phyloP scores from a whole-genome alignment of 2,113 vertebrate genomes.

The Monarcha castaneiventris region DNA sequence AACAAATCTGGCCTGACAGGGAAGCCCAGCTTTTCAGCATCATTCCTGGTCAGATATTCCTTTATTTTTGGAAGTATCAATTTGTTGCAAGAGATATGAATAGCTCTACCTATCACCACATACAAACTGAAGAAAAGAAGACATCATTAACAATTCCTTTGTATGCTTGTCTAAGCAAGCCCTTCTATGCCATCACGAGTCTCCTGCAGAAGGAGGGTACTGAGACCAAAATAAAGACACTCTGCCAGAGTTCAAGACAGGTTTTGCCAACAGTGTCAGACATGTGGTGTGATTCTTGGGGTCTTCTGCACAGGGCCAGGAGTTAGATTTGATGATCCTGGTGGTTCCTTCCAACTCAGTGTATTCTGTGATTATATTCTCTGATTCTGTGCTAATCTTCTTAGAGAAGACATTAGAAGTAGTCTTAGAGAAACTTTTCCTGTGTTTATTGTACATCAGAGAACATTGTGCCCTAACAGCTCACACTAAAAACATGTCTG shows the following conservation, averaged over 20 bases:
- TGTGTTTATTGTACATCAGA: not conserved
- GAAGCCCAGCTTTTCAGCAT: not conserved
- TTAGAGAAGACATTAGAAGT: not conserved
- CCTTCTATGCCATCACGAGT: not conserved
- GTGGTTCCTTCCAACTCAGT: not conserved
- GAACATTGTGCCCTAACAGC: not conserved
- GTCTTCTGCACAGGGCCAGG: not conserved
- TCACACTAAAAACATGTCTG: not conserved
- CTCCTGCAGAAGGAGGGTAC: not conserved
- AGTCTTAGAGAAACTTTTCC: not conserved
- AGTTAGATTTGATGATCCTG: not conserved
- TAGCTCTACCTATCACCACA: not conserved
- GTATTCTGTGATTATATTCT: not conserved
- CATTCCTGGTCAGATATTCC: not conserved
- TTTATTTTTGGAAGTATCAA: not conserved
- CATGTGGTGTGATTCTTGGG: not conserved
- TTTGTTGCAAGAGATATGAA: not conserved
- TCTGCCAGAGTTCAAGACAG: not conserved
- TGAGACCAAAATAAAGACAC: not conserved
- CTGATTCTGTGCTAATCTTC: not conserved
- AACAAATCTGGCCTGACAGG: not conserved
- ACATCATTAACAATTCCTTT: not conserved
- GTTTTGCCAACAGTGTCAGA: fast-evolving
- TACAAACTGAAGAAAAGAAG: not conserved
- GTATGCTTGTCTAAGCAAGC: not conserved